Base-by-base conservation (phyloP, 1,140 invertebrate species). In the Dendrolimus punctatus region DNA sequence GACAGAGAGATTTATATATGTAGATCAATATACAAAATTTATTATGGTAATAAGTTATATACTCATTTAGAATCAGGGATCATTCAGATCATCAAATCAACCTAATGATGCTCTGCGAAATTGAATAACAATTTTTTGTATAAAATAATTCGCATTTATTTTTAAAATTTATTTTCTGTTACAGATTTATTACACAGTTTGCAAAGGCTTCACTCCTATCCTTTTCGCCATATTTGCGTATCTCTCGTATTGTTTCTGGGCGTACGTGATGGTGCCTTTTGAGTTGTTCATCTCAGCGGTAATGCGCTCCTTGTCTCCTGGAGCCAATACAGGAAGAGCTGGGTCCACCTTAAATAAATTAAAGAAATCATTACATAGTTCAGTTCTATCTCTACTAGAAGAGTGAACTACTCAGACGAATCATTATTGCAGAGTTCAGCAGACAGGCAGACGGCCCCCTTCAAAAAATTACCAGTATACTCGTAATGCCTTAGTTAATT, bases 251-350 rank as follows among this genome's bases (percentile, higher is more conserved):
- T 95, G 95, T 73, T 93, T 93, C 38, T 90, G 82, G 58, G 95
- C 91, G 81, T 98, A 98, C 6, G 82, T 71, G 42, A 98, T 92
- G 0, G 95, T 96, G 6, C 94, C 95, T 36, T 90, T 86, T 8
- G 68, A 60, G 40, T 93, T 88, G 0, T 95, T 94, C 50, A 89
- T 85, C 5, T 86, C 80, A 87, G 93, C 94, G 51, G 94, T 91
- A 0, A 71, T 66, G 51, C 87, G 88, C 76, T 98, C 96, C 39
- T 94, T 94, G 84, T 98, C 97, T 0, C 97, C 97, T 44, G 96
- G 89, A 1, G 96, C 90, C 40, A 97, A 63, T 0, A 98, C 94
- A 5, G 91, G 89, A 42, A 92, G 88, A 0, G 71, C 62, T 6
- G 90, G 87, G 74, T 95, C 90, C 51, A 88, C 88, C 93, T 94